Conservation (phyloP, 2,888 invertebrate species). For the Andrena minutula region DNA sequence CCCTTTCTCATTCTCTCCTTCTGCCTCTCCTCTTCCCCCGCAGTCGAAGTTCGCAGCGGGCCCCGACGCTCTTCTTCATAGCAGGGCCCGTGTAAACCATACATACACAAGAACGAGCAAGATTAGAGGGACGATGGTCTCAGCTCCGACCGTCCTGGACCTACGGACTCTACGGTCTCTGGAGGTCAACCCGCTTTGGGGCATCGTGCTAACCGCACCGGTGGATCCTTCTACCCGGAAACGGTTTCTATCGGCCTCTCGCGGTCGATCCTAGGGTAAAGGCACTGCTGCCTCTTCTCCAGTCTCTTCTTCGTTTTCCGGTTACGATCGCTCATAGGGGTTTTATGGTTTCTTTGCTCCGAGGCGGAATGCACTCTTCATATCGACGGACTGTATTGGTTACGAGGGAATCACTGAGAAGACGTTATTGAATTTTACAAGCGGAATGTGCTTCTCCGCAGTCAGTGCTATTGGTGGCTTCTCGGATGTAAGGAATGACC, state of each 20-base stretch:
- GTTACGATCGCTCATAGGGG: slow-evolving; percentile 70
- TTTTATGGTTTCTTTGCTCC: slow-evolving; percentile 69
- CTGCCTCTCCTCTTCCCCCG: slow-evolving; percentile 18
- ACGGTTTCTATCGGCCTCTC: slow-evolving; percentile 74
- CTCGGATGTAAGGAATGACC: slow-evolving; percentile 5
- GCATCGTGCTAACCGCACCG: slow-evolving; percentile 83
- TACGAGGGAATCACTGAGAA: slow-evolving; percentile 11
- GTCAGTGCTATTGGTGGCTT: neutral
- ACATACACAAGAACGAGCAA: slow-evolving; percentile 71
- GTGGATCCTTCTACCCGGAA: slow-evolving; percentile 82
- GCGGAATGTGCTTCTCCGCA: neutral
- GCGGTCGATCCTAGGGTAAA: slow-evolving; percentile 65
- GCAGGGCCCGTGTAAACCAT: slow-evolving; percentile 51
- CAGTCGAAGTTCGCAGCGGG: slow-evolving; percentile 35
- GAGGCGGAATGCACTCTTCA: slow-evolving; percentile 47
- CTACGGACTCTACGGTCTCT: slow-evolving; percentile 74
- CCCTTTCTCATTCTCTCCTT: slow-evolving; percentile 16
- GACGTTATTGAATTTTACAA: slow-evolving; percentile 36
- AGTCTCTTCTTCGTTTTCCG: slow-evolving; percentile 66
- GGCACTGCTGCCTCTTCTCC: slow-evolving; percentile 48
- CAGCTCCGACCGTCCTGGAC: slow-evolving; percentile 73
- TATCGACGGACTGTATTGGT: slow-evolving; percentile 41
- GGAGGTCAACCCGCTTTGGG: slow-evolving; percentile 84
- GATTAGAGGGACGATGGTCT: slow-evolving; percentile 81
- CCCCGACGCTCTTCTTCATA: slow-evolving; percentile 50